Base-by-base conservation (phyloP, 2,113 vertebrate genomes). In the Vidua chalybeata region DNA sequence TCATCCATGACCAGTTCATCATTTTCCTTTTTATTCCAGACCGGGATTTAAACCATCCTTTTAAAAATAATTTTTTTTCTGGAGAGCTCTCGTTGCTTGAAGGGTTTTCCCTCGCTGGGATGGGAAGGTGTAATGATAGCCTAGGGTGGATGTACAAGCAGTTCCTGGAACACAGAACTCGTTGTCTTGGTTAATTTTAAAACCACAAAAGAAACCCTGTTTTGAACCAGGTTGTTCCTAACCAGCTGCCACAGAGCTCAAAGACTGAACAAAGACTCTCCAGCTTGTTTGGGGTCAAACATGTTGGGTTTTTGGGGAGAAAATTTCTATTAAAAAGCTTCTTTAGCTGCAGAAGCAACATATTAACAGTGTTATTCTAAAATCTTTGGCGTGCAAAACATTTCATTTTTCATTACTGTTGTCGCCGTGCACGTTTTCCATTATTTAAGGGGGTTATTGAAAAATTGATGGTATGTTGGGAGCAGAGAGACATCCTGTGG, bases 321-420 rank as follows among this genome's bases (percentile, higher is more conserved):
- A 83, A 13, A 66, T 84, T 81, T 86, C 39, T 51, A 18, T 79
- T 4, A 52, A 68, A 66, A 71, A 67, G 11, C 88, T 73, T 6
- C 66, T 92, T 95, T 74, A 90, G 43, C 77, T 73, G 43, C 62
- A 86, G 93, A 37, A 88, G 22, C 46, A 62, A 24, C 46, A 18
- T 92, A 95, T 95, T 96, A 96, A 79, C 72, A 0, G 1, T 64
- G 87, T 94, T 96, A 87, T 97, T 91, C 59, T 59, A 54, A 97
- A 98, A 97, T 94, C 98, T 98, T 99, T 96, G 98, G 96, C 15
- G 93, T 97, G 97, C 97, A 88, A 96, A 97, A 96, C 97, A 97
- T 97, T 98, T 97, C 97, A 98, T 99, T 98, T 99, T 99, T 98
- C 98, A 98, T 99, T 98, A 98, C 98, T 98, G 98, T 97, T 96